Percentiles rank a stretch among this genome's conserved stretches.
Conservation (phyloP, 2,113 vertebrate genomes). For the Chaetura pelagica region DNA sequence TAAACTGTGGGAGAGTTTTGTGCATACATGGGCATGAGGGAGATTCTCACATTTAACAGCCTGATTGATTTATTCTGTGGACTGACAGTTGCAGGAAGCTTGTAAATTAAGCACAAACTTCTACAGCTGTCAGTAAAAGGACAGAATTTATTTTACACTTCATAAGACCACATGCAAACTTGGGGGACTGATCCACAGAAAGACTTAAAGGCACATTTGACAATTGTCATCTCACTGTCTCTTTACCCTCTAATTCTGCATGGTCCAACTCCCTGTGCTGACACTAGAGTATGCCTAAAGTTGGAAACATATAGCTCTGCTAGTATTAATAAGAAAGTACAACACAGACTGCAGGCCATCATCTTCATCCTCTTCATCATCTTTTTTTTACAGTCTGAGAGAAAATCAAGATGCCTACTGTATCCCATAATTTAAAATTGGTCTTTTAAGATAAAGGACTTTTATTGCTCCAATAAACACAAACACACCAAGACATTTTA, state of each 20-base stretch:
- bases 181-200: background rate
- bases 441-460: background rate
- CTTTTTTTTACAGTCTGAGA: background rate
- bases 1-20: background rate
- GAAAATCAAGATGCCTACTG: background rate
- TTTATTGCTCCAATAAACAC: background rate
- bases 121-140: background rate
- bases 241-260: background rate
- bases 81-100: background rate
- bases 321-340: background rate
- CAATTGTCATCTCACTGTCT: background rate
- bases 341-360: background rate
- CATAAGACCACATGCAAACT: background rate
- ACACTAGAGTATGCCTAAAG: background rate
- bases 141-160: background rate
- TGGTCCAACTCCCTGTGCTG: background rate
- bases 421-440: background rate
- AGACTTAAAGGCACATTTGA: background rate
- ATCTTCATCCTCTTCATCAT: background rate
- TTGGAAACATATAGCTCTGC: background rate
- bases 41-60: background rate
- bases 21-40: background rate
- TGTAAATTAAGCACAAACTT: background rate
- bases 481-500: background rate
- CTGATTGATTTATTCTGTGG: background rate